These are phyloP conservation scores for Nomada ruficornis DNA, from an alignment of 2,888 invertebrate species.

Conservation along the genomic window DNA sequence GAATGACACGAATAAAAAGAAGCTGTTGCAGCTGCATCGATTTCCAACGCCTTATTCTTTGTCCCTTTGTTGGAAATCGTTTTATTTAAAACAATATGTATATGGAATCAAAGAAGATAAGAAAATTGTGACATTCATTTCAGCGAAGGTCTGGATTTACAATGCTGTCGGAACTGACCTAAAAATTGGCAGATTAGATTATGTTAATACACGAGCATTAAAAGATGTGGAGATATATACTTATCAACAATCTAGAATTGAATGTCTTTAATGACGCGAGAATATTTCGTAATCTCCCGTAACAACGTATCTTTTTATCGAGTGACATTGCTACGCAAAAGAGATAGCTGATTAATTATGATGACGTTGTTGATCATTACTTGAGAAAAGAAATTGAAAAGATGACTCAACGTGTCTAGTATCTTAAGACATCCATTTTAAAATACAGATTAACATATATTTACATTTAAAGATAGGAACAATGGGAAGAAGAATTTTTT, in stretches of 20 bases:
- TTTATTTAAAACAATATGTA: not conserved
- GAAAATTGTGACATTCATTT: not conserved
- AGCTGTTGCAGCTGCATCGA: conserved; percentile 27
- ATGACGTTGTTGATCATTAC: not conserved
- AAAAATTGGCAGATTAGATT: conserved; percentile 1
- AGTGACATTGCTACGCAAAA: not conserved
- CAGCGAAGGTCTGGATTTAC: too few species aligned
- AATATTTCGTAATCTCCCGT: not conserved
- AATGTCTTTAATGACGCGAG: not conserved
- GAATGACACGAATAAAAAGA: conserved; percentile 27
- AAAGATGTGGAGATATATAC: not conserved
- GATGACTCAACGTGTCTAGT: not conserved
- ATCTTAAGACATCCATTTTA: too few species aligned
- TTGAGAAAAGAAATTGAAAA: not conserved
- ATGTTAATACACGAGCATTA: not conserved
- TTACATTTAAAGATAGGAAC: not conserved
- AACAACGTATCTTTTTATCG: not conserved
- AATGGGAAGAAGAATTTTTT: conserved; percentile 4
- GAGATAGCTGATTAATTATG: not conserved
- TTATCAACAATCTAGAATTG: not conserved
- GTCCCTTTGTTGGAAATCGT: not conserved
- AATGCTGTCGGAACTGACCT: not conserved
- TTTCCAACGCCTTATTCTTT: conserved; percentile 5
- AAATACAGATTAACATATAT: too few species aligned
- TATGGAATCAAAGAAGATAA: not conserved